phyloP scores from a whole-genome alignment of 2,888 invertebrate genomes.

The Conchocele bisecta region DNA sequence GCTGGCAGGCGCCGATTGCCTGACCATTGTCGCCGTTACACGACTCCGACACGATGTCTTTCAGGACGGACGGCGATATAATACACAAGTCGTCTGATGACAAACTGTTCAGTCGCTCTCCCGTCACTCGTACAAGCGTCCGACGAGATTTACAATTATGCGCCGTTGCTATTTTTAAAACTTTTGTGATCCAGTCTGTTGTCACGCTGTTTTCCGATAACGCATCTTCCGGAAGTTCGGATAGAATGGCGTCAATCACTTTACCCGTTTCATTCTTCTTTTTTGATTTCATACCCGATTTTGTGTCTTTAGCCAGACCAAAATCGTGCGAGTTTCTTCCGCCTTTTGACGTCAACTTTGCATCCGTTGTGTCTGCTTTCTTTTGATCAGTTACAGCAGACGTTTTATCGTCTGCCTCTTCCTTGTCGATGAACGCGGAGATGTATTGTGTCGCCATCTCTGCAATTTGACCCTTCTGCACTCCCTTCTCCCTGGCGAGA shows the following conservation, averaged over 20 bases:
- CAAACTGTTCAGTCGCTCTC: conserved; percentile 72
- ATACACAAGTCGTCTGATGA: conserved; percentile 75
- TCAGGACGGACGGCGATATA: conserved; percentile 75
- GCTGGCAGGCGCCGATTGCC: conserved; percentile 65
- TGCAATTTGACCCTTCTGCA: conserved; percentile 66
- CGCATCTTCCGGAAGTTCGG: conserved; percentile 73
- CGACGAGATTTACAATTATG: conserved; percentile 69
- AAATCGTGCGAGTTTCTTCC: conserved; percentile 24
- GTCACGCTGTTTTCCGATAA: conserved; percentile 65
- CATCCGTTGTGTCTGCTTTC: conserved; percentile 46
- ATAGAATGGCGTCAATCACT: conserved; percentile 72
- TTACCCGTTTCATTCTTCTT: conserved; percentile 59
- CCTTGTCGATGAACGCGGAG: conserved; percentile 58
- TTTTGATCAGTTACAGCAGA: conserved; percentile 27
- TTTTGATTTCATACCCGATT: conserved; percentile 46
- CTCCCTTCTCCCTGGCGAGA: conserved; percentile 70
- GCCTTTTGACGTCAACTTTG: conserved; percentile 33
- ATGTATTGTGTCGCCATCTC: conserved; percentile 69
- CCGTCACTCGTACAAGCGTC: conserved; percentile 72
- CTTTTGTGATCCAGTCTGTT: conserved; percentile 70
- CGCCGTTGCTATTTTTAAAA: conserved; percentile 69
- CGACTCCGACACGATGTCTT: conserved; percentile 73
- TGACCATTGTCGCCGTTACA: conserved; percentile 60
- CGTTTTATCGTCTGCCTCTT: conserved; percentile 53
- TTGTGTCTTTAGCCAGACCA: conserved; percentile 43